Evolutionary conservation across 2,888 invertebrate genomes (phyloP), one percentile per base, ranked within the genome.

Genomic region (Drosophila heteroneura): DNA sequence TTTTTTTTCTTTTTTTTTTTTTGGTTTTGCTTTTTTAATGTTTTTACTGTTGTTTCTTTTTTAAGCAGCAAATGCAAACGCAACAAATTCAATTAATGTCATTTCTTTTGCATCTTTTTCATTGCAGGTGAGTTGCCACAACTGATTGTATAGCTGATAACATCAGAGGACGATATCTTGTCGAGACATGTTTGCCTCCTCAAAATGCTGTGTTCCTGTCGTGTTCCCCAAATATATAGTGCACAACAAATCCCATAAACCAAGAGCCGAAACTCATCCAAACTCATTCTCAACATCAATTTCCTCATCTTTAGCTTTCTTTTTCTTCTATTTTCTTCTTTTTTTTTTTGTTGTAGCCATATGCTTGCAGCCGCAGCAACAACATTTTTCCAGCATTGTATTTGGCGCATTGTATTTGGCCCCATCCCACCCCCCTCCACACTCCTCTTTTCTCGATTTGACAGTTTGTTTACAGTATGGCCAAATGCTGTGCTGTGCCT

Each of bases 391-490:
- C 32, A 66, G 32, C 44, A 52, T 58, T 57, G 51, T n/a, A 60
- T 26, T 30, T 49, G 62, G 26, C n/a, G 41, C 16, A n/a, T n/a
- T n/a, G n/a, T n/a, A n/a, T n/a, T n/a, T n/a, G n/a, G n/a, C 49
- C 33, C 9, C 32, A 14, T 9, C 22, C 19, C 33, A n/a, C 26
- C 33, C 58, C 47, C 33, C 41, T 0, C 28, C 28, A 28, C 3
- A 12, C 49, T 60, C 41, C 49, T 41, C 39, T 61, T 53, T 56
- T 19, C 22, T 30, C 35, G 35, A 66, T 64, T 70, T 90, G 90
- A 84, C 84, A 84, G 89, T 80, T 88, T 88, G 90, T 85, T 85
- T 85, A 85, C 90, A 85, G 65, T 65, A 57, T 67, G 69, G 44
- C 53, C 39, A 67, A 71, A 32, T 41, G 32, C 26, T 41, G 47